These are phyloP conservation scores for Echiichthys vipera DNA, from an alignment of 2,797 vertebrate species.

Conservation along the genomic window DNA sequence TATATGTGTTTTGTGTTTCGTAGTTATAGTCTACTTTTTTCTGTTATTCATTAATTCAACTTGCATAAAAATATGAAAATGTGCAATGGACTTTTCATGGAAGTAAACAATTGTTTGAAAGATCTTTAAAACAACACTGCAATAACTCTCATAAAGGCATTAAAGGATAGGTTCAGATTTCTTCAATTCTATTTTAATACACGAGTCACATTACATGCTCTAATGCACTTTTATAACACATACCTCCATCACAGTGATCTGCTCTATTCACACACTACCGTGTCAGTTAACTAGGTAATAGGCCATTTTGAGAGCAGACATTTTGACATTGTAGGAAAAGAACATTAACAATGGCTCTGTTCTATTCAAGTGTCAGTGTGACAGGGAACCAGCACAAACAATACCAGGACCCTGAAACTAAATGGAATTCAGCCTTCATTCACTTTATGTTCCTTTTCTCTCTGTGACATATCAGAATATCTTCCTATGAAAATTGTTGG, in stretches of 20 bases:
- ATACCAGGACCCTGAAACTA: background rate
- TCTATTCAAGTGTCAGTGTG: background rate
- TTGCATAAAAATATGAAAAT: too few relatives aligned
- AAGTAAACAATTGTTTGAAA: too few relatives aligned
- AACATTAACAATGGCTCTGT: background rate
- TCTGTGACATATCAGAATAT: conserved; percentile 9
- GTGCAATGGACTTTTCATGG: too few relatives aligned
- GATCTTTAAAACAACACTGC: too few relatives aligned
- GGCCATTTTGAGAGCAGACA: background rate
- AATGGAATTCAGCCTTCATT: conserved; percentile 5
- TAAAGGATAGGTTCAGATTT: conserved; percentile 5
- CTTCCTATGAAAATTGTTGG: conserved; percentile 4
- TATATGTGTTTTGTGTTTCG: too few relatives aligned
- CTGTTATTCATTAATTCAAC: too few relatives aligned
- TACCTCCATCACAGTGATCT: conserved; percentile 6
- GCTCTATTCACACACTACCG: conserved; percentile 2
- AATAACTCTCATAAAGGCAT: background rate
- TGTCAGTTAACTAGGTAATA: background rate
- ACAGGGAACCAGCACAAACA: background rate
- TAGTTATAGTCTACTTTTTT: too few relatives aligned
- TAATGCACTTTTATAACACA: background rate
- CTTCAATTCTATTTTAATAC: background rate
- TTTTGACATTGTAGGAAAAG: background rate
- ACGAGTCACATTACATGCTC: background rate
- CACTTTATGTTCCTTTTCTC: conserved; percentile 6